A percentile compares a stretch with the other conserved stretches of the same genome.
Evolutionary conservation across 2,797 vertebrate species (phyloP).

Genomic region (Taeniopygia guttata): DNA sequence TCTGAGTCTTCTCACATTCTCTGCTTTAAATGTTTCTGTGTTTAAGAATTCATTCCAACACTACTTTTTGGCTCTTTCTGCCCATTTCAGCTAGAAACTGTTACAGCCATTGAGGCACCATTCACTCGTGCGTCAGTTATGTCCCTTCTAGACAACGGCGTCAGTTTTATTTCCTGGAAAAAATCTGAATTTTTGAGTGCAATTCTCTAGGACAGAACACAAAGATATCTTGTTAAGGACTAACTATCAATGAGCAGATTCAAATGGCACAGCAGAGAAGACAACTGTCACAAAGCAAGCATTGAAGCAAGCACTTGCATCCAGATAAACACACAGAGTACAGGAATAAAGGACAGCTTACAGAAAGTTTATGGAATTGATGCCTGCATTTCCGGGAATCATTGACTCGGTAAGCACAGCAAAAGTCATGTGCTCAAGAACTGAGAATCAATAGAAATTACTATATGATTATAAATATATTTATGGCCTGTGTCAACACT

Average conservation of each 20-base stretch:
- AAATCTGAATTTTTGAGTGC: not conserved
- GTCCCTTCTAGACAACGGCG: not conserved
- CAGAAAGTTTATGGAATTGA: not conserved
- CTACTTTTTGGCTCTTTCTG: not conserved
- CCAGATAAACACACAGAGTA: not conserved
- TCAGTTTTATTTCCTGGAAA: conserved; percentile 29
- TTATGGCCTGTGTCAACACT: not conserved
- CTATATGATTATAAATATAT: not conserved
- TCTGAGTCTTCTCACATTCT: not conserved
- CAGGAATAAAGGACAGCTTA: not conserved
- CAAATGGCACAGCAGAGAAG: not conserved
- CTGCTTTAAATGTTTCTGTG: conserved; percentile 24
- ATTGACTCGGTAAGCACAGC: not conserved
- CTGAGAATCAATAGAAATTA: not conserved
- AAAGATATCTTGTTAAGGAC: not conserved
- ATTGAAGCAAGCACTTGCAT: not conserved
- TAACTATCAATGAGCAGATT: not conserved
- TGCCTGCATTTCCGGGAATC: not conserved
- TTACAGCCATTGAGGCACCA: conserved; percentile 38
- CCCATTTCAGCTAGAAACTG: conserved; percentile 33
- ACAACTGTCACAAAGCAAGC: not conserved
- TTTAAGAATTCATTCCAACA: conserved; percentile 46
- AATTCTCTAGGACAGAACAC: not conserved
- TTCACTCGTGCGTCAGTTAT: not conserved
- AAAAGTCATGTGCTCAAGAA: not conserved